A percentile compares a stretch with the other conserved stretches of the same genome.
Evolutionary conservation across 2,797 vertebrate genomes (phyloP).

Genomic region (Salarias fasciatus): DNA sequence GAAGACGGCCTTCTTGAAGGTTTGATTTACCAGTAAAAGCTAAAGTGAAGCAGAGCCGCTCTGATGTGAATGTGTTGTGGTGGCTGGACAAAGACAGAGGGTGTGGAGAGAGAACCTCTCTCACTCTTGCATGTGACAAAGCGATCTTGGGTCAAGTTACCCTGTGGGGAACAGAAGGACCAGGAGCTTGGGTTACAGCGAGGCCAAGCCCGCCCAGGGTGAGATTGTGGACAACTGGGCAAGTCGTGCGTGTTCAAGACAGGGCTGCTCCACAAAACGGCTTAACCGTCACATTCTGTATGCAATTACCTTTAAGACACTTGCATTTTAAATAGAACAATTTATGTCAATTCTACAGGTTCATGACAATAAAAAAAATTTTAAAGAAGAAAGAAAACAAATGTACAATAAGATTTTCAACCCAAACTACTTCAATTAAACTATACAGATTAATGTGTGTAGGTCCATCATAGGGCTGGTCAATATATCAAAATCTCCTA

Average conservation of each 20-base stretch:
- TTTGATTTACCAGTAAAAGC: slow-evolving; percentile 36
- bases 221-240: slow-evolving; percentile 52
- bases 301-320: too few species aligned
- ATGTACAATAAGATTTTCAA: too few species aligned
- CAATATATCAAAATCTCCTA: too few species aligned
- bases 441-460: too few species aligned
- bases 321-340: too few species aligned
- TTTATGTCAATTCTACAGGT: too few species aligned
- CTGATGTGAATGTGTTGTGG: slow-evolving; percentile 45
- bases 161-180: slow-evolving; percentile 67
- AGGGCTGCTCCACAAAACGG: slow-evolving; percentile 31
- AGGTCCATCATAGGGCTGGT: too few species aligned
- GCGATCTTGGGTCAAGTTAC: slow-evolving; percentile 77
- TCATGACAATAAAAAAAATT: not conserved
- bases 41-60: slow-evolving; percentile 44
- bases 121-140: slow-evolving; percentile 75
- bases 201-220: slow-evolving; percentile 56
- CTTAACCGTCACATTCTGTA: too few species aligned
- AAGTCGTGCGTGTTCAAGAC: slow-evolving; percentile 31
- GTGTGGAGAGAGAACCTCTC: slow-evolving; percentile 65
- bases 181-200: slow-evolving; percentile 72
- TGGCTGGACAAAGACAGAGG: slow-evolving; percentile 63
- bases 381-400: too few species aligned
- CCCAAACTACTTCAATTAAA: too few species aligned
- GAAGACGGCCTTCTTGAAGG: slow-evolving; percentile 35